Percentiles rank a stretch among this genome's conserved stretches.
phyloP scores from a whole-genome alignment of 2,888 invertebrate species.

The Tridacna crocea region DNA sequence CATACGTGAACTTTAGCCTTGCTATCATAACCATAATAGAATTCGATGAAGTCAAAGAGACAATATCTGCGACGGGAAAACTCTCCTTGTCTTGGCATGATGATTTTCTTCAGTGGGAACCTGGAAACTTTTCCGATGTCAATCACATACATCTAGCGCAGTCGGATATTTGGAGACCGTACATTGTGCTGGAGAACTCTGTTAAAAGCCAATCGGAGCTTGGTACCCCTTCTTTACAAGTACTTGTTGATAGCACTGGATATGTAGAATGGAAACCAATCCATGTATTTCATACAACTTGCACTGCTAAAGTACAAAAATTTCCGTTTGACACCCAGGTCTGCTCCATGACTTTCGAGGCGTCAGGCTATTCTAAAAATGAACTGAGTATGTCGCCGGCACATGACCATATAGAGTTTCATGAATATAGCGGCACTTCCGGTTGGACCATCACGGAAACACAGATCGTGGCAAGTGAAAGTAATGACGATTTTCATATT shows the following conservation, averaged over 20 bases:
- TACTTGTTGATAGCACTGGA: slow-evolving; percentile 31
- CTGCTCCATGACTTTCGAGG: slow-evolving; percentile 50
- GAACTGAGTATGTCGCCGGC: slow-evolving; percentile 38
- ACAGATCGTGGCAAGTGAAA: not conserved
- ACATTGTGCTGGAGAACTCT: slow-evolving; percentile 51
- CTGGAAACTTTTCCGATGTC: slow-evolving; percentile 34
- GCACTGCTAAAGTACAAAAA: slow-evolving; percentile 48
- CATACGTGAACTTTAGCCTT: slow-evolving; percentile 37
- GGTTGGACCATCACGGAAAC: slow-evolving; percentile 53
- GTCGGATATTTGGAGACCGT: slow-evolving; percentile 40
- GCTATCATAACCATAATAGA: slow-evolving; percentile 48
- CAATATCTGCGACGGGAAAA: slow-evolving; percentile 43
- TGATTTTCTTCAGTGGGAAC: slow-evolving; percentile 51
- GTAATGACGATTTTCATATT: slow-evolving; percentile 31
- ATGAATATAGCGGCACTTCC: slow-evolving; percentile 38
- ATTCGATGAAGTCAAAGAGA: slow-evolving; percentile 57
- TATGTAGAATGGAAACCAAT: slow-evolving; percentile 45
- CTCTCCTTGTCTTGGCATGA: slow-evolving; percentile 48
- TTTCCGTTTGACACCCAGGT: slow-evolving; percentile 58
- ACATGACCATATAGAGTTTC: slow-evolving; percentile 39
- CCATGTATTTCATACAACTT: slow-evolving; percentile 48
- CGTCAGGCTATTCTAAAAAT: slow-evolving; percentile 31
- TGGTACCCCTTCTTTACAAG: slow-evolving; percentile 44
- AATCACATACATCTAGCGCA: slow-evolving; percentile 42
- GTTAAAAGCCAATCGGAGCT: slow-evolving; percentile 42